Conservation (phyloP, 1,140 invertebrate species). For the Pseudomyrmex dendroicus region DNA sequence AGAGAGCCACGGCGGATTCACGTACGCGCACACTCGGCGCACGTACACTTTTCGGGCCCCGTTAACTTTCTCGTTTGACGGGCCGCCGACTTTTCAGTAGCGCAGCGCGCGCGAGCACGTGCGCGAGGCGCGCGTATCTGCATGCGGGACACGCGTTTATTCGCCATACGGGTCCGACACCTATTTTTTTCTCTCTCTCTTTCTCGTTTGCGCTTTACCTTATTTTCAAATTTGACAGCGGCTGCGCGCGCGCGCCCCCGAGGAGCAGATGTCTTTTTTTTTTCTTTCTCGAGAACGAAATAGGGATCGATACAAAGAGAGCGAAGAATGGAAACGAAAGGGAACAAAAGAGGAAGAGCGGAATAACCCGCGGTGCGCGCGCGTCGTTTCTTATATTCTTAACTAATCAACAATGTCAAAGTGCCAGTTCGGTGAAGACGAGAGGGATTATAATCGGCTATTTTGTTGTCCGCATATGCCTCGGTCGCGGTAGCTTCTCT, state of each 20-base stretch:
- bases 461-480: background rate
- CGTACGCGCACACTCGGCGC: background rate
- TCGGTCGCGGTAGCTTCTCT: background rate
- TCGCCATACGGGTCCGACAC: slow-evolving; percentile 49
- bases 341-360: slow-evolving; percentile 34
- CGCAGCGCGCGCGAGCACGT: slow-evolving; percentile 40
- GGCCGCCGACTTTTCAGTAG: slow-evolving; percentile 46
- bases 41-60: slow-evolving; percentile 58
- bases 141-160: slow-evolving; percentile 66
- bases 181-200: slow-evolving; percentile 14
- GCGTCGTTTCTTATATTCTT: slow-evolving; percentile 25
- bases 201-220: slow-evolving; percentile 40
- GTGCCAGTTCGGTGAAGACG: slow-evolving; percentile 14
- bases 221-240: slow-evolving; percentile 70
- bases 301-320: slow-evolving; percentile 34
- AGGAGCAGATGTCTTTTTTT: slow-evolving; percentile 70
- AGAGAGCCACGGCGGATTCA: slow-evolving; percentile 16
- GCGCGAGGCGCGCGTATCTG: slow-evolving; percentile 51
- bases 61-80: slow-evolving; percentile 48
- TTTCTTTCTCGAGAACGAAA: slow-evolving; percentile 55
- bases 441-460: background rate
- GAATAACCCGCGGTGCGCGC: background rate
- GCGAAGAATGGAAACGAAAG: slow-evolving; percentile 24
- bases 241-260: slow-evolving; percentile 20
- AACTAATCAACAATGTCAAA: slow-evolving; percentile 52